Evolutionary conservation across 2,113 vertebrate species (phyloP).

Genomic region (Saccopteryx leptura): DNA sequence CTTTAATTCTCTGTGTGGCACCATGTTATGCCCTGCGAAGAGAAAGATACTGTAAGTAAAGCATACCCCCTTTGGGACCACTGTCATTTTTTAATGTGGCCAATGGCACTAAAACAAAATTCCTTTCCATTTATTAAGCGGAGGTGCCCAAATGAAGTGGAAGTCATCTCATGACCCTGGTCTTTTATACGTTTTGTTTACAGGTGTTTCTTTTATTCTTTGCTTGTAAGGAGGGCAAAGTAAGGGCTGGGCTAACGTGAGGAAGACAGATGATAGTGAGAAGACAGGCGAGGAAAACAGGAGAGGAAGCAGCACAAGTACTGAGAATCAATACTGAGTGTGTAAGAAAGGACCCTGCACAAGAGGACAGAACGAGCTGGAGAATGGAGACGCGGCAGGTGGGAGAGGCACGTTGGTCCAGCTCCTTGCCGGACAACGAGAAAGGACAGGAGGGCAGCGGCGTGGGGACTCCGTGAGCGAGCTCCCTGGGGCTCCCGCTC

Average conservation of each 20-base stretch:
- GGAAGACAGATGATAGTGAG: neutral
- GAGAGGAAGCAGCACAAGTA: neutral
- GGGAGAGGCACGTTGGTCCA: rapidly evolving
- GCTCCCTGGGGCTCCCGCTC: neutral
- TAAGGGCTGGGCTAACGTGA: neutral
- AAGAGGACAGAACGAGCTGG: neutral
- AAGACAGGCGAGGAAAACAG: neutral
- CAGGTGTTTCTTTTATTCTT: neutral
- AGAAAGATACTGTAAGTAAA: neutral
- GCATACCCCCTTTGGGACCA: neutral
- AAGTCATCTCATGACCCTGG: neutral
- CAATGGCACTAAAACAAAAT: neutral
- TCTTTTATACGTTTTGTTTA: neutral
- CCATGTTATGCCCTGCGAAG: neutral
- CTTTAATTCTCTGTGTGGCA: neutral
- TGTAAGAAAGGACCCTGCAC: neutral
- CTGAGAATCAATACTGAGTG: neutral
- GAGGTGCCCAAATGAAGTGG: neutral
- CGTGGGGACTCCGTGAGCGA: rapidly evolving
- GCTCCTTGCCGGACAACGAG: neutral
- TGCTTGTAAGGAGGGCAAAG: neutral
- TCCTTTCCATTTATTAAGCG: neutral
- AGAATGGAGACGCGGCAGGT: neutral
- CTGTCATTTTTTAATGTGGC: neutral
- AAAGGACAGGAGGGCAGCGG: rapidly evolving